These are phyloP conservation scores for Falco cherrug DNA, from an alignment of 2,797 vertebrate species.

Conservation along the genomic window DNA sequence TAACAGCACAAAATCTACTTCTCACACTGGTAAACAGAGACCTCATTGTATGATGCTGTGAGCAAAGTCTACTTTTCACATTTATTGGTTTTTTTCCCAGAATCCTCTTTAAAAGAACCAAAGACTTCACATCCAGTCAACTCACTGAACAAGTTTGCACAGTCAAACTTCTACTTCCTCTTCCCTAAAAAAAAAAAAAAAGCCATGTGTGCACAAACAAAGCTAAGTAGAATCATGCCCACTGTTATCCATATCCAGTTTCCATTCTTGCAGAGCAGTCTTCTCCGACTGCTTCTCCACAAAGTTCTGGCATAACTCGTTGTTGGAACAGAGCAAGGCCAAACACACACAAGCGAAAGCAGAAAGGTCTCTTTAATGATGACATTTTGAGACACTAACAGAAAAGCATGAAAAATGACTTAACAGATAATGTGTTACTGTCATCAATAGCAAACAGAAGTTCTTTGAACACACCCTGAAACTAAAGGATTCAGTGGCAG, in stretches of 20 bases:
- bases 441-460: not conserved
- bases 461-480: not conserved
- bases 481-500: not conserved
- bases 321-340: not conserved
- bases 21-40: not conserved
- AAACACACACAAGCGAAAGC: not conserved
- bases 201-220: not conserved
- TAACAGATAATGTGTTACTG: not conserved
- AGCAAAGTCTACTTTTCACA: not conserved
- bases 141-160: not conserved
- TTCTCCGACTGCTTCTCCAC: not conserved
- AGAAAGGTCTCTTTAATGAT: not conserved
- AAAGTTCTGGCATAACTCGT: not conserved
- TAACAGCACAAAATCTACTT: not conserved
- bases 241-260: not conserved
- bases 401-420: not conserved
- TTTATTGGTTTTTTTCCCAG: not conserved
- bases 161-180: not conserved
- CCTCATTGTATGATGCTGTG: not conserved
- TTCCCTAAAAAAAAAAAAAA: not conserved
- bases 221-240: not conserved
- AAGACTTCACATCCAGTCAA: not conserved
- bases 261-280: not conserved
- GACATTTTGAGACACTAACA: not conserved
- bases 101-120: not conserved